These are phyloP conservation scores for Rhagonycha lutea DNA, from an alignment of 2,888 invertebrate genomes.

Conservation along the genomic window DNA sequence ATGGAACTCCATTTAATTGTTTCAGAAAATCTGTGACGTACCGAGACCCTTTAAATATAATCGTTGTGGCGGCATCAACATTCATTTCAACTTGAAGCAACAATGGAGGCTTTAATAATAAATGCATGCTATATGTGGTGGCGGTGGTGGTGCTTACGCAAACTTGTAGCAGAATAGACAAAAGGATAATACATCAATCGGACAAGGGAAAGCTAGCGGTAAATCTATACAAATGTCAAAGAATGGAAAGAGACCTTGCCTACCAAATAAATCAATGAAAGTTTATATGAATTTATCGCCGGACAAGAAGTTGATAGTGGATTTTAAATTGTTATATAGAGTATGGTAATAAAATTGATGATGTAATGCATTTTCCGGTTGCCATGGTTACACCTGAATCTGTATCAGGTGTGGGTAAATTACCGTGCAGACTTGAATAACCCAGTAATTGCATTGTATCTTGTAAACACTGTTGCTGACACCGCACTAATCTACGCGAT, in stretches of 20 bases:
- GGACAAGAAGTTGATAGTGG: slow-evolving; percentile 43
- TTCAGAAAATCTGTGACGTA: slow-evolving; percentile 21
- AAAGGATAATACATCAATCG: slow-evolving; percentile 31
- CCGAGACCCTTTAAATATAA: slow-evolving; percentile 11
- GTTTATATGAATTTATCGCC: slow-evolving; percentile 46
- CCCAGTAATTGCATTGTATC: slow-evolving; percentile 43
- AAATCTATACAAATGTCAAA: slow-evolving; percentile 48
- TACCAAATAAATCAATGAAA: slow-evolving; percentile 43
- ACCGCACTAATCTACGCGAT: slow-evolving; percentile 33
- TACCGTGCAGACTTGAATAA: slow-evolving; percentile 39
- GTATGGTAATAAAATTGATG: slow-evolving; percentile 38
- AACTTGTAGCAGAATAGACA: slow-evolving; percentile 17
- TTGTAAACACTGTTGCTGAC: slow-evolving; percentile 46
- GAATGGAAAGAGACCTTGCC: slow-evolving; percentile 40
- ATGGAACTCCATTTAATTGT: slow-evolving; percentile 29
- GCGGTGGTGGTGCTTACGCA: slow-evolving; percentile 5
- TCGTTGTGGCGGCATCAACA: slow-evolving; percentile 9
- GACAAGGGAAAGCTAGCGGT: slow-evolving; percentile 36
- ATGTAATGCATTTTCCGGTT: slow-evolving; percentile 37
- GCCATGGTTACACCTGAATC: slow-evolving; percentile 34
- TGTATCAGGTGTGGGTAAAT: slow-evolving; percentile 32
- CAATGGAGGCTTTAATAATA: slow-evolving; percentile 2
- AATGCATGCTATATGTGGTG: background rate
- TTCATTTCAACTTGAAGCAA: slow-evolving; percentile 4
- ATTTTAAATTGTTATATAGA: slow-evolving; percentile 47